phyloP scores from a whole-genome alignment of 2,888 invertebrate species.

The Cataglyphis altisquamis region DNA sequence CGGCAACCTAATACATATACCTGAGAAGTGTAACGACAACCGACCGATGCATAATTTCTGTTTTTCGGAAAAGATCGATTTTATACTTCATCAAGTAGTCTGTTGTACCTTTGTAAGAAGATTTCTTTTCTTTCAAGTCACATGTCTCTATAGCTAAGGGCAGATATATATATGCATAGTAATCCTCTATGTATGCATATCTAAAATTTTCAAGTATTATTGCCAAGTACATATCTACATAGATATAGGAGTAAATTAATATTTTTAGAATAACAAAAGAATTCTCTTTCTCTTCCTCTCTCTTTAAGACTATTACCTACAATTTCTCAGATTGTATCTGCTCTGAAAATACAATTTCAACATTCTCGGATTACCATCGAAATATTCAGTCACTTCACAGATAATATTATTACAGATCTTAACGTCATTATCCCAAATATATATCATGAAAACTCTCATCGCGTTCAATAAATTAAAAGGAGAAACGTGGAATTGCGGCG shows the following conservation, averaged over 20 bases:
- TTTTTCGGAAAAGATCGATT: slow-evolving; percentile 29
- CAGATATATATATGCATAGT: neutral
- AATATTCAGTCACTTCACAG: slow-evolving; percentile 3
- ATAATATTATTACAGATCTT: slow-evolving; percentile 21
- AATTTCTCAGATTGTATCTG: slow-evolving; percentile 12
- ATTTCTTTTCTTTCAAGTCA: neutral
- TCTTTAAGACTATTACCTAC: slow-evolving; percentile 3
- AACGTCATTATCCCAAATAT: slow-evolving; percentile 40
- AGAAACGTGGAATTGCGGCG: slow-evolving; percentile 58
- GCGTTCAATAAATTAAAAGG: slow-evolving; percentile 49
- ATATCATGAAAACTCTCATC: slow-evolving; percentile 41
- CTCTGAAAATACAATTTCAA: neutral
- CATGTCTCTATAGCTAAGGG: neutral
- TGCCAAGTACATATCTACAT: neutral
- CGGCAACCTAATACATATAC: slow-evolving; percentile 36
- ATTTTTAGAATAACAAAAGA: neutral
- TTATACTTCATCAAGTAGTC: neutral
- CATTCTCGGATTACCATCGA: slow-evolving; percentile 34
- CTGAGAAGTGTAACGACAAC: slow-evolving; percentile 65
- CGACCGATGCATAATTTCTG: slow-evolving; percentile 43
- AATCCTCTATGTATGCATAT: too few species aligned
- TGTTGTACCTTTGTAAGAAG: neutral
- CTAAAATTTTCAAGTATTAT: neutral
- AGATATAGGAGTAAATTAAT: neutral
- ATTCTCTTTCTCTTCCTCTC: neutral